Evolutionary conservation across 2,797 vertebrate genomes (phyloP).

Genomic region (Amazonetta brasiliensis): DNA sequence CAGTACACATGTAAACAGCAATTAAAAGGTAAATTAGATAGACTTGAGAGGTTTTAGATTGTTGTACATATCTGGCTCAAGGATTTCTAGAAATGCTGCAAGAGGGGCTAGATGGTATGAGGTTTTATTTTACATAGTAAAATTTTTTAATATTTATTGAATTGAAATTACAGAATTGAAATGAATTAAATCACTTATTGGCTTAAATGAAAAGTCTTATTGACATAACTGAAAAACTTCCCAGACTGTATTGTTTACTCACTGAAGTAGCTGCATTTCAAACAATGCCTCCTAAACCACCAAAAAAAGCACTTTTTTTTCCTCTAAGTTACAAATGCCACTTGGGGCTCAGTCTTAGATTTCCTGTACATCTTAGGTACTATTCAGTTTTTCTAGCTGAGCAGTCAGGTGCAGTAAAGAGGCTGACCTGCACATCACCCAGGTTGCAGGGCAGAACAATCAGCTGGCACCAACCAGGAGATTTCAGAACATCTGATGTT

Average conservation of each 20-base stretch:
- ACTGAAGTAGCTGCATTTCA: neutral
- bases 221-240: neutral
- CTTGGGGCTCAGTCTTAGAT: neutral
- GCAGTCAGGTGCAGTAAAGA: neutral
- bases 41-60: neutral
- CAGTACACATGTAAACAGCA: neutral
- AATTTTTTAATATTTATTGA: neutral
- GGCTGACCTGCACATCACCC: constrained; percentile 13
- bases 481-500: neutral
- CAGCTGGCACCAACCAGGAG: neutral
- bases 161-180: neutral
- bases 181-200: neutral
- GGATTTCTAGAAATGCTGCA: neutral
- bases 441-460: neutral
- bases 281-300: neutral
- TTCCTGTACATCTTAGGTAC: neutral
- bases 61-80: neutral
- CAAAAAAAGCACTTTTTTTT: neutral
- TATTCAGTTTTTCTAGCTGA: neutral
- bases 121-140: neutral
- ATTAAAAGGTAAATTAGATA: neutral
- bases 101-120: neutral
- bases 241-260: neutral
- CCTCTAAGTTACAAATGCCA: neutral
- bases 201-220: neutral